phyloP scores from a whole-genome alignment of 2,797 vertebrate species.

The Diplodus puntazzo region DNA sequence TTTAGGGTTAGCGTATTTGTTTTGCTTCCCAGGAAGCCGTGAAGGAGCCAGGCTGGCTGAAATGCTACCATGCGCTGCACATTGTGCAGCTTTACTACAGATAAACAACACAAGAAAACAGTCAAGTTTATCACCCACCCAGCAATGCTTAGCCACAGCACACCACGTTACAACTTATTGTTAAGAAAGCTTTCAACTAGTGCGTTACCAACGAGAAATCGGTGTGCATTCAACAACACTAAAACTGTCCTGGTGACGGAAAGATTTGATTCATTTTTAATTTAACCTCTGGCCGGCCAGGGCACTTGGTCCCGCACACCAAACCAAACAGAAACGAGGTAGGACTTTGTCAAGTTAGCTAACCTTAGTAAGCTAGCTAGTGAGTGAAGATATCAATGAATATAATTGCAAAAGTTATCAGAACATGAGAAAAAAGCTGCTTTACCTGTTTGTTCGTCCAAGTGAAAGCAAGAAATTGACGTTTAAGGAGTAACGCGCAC shows the following conservation, averaged over 20 bases:
- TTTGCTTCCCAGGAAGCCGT: constrained; percentile 14
- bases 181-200: constrained; percentile 23
- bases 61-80: not conserved
- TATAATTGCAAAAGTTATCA: constrained; percentile 53
- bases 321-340: constrained; percentile 58
- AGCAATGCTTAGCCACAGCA: constrained; percentile 40
- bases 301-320: not conserved
- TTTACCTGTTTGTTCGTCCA: constrained; percentile 79
- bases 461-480: constrained; percentile 63
- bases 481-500: constrained; percentile 49
- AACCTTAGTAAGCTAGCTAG: constrained; percentile 70
- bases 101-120: constrained; percentile 47
- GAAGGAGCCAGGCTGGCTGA: not conserved
- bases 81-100: not conserved
- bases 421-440: constrained; percentile 11
- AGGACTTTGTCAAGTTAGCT: constrained; percentile 77
- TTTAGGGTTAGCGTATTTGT: constrained; percentile 40
- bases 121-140: constrained; percentile 56
- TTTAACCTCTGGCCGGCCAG: not conserved
- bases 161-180: constrained; percentile 62
- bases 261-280: not conserved
- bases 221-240: not conserved
- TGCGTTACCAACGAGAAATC: not conserved
- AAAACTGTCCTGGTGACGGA: not conserved
- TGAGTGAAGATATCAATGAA: constrained; percentile 47